A percentile compares a stretch with the other conserved stretches of the same genome.
Evolutionary conservation across 2,797 vertebrate species (phyloP).

Genomic region (Diglossa cyanea): DNA sequence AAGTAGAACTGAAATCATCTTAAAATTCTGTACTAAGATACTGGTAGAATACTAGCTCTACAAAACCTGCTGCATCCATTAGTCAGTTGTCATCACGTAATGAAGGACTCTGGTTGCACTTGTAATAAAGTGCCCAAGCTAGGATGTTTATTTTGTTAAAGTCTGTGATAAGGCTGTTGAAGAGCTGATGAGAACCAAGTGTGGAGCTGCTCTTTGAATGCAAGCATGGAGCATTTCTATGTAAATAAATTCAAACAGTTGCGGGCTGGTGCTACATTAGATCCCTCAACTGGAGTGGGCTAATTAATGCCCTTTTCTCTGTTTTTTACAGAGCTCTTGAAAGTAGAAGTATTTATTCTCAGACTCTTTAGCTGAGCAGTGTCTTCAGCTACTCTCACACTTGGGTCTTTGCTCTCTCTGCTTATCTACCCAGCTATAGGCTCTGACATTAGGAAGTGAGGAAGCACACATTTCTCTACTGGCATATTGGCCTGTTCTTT

Average conservation of each 20-base stretch:
- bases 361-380: background rate
- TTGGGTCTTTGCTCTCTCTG: background rate
- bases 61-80: background rate
- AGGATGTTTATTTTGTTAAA: background rate
- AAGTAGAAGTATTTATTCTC: background rate
- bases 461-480: background rate
- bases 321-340: background rate
- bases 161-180: background rate
- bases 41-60: background rate
- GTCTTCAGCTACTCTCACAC: background rate
- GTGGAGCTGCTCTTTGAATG: background rate
- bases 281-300: background rate
- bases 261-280: background rate
- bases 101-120: background rate
- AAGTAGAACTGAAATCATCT: background rate
- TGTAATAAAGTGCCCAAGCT: background rate
- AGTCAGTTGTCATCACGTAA: background rate
- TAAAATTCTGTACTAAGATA: background rate
- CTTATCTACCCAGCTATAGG: background rate
- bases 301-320: background rate
- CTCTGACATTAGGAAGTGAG: background rate
- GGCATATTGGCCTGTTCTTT: background rate
- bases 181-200: background rate
- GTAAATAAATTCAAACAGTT: background rate
- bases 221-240: background rate